Base-by-base conservation (phyloP, 2,113 vertebrate species). In the Aldabrachelys gigantea region DNA sequence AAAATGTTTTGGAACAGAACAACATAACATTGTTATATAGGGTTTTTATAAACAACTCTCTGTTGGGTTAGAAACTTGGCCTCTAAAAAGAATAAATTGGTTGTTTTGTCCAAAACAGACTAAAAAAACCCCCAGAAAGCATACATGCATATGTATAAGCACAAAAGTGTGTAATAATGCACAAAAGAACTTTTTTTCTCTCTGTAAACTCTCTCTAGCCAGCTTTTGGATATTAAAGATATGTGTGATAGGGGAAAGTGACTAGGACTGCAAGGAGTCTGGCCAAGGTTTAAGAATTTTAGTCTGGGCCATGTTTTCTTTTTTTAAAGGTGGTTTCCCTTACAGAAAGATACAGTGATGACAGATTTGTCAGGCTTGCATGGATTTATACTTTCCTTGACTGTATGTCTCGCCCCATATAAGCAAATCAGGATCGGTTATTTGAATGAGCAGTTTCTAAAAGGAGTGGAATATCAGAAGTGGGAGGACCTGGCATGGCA, bases 21-120 rank as follows among this genome's bases (percentile, higher is more conserved):
- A 95, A 97, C 95, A 89, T 92, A 96, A 97, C 96, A 94, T 72
- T 94, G 93, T 97, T 96, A 87, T 96, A 97, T 92, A 96, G 93
- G 88, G 94, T 96, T 96, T 98, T 92, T 97, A 96, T 98, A 98
- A 98, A 98, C 97, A 98, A 96, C 94, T 95, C 97, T 95, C 91
- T 29, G 69, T 84, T 97, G 97, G 96, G 93, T 97, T 98, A 98
- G 97, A 97, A 98, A 98, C 88, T 56, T 96, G 95, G 97, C 96
- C 97, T 98, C 95, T 97, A 95, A 82, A 97, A 93, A 98, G 92
- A 98, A 96, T 79, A 96, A 95, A 97, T 96, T 97, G 89, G 96
- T 98, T 96, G 93, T 97, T 98, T 98, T 97, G 95, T 97, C 96
- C 96, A 97, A 98, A 98, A 95, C 94, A 97, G 97, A 86, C 97